These are phyloP conservation scores for Phyllostomus discolor DNA, from an alignment of 2,113 vertebrate genomes.

Conservation along the genomic window DNA sequence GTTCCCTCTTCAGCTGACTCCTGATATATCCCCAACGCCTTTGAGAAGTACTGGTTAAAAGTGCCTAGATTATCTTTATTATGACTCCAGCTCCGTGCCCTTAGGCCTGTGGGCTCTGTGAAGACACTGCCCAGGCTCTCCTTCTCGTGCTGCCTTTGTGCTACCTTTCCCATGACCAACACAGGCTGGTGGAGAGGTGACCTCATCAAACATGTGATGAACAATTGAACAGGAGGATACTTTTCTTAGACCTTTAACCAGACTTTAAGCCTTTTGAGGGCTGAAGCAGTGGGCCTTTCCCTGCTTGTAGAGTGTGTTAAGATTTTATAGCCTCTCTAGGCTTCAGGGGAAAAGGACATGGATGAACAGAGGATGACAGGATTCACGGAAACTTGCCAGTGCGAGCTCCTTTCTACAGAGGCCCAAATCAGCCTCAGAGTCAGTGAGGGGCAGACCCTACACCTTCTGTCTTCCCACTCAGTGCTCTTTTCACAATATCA, in stretches of 20 bases:
- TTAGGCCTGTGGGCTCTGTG: neutral
- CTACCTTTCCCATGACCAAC: neutral
- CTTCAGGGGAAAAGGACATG: neutral
- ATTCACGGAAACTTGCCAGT: neutral
- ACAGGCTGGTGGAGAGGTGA: neutral
- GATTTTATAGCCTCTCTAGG: neutral
- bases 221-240: neutral
- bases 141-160: neutral
- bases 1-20: neutral
- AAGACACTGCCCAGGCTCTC: neutral
- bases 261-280: neutral
- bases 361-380: constrained; percentile 14
- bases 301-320: neutral
- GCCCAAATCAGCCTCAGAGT: neutral
- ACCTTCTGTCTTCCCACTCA: neutral
- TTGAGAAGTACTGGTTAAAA: neutral
- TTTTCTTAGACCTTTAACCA: neutral
- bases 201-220: neutral
- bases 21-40: neutral
- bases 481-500: neutral
- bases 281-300: neutral
- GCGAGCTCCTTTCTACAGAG: neutral
- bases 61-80: neutral
- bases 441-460: neutral
- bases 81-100: neutral